Evolutionary conservation across 2,797 vertebrate genomes (phyloP).

Genomic region (Cirrhinus molitorella): DNA sequence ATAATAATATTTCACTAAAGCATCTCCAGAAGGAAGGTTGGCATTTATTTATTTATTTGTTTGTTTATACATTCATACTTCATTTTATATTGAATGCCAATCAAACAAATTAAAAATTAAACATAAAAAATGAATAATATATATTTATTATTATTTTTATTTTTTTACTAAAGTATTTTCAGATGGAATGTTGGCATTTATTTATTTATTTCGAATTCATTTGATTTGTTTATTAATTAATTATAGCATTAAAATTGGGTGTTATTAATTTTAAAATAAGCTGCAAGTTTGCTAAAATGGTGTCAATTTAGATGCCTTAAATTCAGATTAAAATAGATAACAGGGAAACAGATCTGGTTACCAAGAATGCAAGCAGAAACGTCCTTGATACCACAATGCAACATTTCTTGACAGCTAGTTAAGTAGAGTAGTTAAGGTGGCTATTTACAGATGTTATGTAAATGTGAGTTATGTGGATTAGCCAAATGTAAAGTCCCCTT

Average conservation of each 20-base stretch:
- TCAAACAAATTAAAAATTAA: no score
- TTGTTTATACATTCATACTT: neutral
- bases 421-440: slow-evolving; percentile 19
- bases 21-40: no score
- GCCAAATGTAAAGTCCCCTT: slow-evolving; percentile 4
- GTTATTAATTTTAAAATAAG: neutral
- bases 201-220: neutral
- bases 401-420: slow-evolving; percentile 1
- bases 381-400: neutral
- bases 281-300: neutral
- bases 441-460: slow-evolving; percentile 52
- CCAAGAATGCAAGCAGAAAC: slow-evolving; percentile 4
- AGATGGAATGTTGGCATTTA: neutral
- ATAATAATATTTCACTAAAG: no score
- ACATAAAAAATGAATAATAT: no score
- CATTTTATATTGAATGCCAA: no score
- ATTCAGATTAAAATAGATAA: neutral
- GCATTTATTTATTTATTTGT: neutral
- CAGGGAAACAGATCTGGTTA: neutral
- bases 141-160: no score
- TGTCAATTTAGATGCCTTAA: neutral
- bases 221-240: neutral
- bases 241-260: neutral
- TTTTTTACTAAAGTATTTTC: neutral
- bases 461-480: slow-evolving; percentile 39